Conservation (phyloP, 2,797 vertebrate genomes). For the Enteromius anoplus region DNA sequence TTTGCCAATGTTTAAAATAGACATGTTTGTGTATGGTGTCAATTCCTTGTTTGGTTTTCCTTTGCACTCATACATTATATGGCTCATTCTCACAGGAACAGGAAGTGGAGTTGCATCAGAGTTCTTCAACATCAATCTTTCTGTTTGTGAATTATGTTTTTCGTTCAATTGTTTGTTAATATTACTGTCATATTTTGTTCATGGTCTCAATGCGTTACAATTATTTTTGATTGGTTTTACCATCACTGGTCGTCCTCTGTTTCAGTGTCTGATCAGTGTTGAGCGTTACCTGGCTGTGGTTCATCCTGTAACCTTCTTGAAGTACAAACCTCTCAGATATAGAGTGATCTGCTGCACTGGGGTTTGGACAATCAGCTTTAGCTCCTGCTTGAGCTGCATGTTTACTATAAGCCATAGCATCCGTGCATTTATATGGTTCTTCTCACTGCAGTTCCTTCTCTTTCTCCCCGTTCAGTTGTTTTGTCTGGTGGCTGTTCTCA, state of each 20-base stretch:
- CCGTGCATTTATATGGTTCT: neutral
- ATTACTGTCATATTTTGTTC: neutral
- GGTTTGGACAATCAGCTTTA: neutral
- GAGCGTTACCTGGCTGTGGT: neutral
- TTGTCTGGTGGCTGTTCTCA: neutral
- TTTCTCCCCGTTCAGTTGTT: neutral
- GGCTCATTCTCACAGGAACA: neutral
- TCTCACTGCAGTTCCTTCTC: neutral
- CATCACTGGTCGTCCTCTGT: constrained; percentile 16
- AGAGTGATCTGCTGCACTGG: neutral
- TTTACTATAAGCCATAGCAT: neutral
- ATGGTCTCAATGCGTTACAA: neutral
- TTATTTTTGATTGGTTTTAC: neutral
- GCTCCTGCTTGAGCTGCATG: neutral
- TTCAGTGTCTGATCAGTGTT: constrained; percentile 40
- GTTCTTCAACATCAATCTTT: constrained; percentile 10
- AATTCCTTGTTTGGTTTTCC: neutral
- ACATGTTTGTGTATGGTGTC: neutral
- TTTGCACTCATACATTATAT: neutral
- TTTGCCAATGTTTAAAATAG: neutral
- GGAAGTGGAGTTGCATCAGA: neutral
- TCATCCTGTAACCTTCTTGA: constrained; percentile 3
- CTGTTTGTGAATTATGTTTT: neutral
- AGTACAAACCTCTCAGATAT: neutral
- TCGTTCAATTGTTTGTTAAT: neutral